These are phyloP conservation scores for Dryomyza anilis DNA, from an alignment of 2,888 invertebrate genomes.

Conservation along the genomic window DNA sequence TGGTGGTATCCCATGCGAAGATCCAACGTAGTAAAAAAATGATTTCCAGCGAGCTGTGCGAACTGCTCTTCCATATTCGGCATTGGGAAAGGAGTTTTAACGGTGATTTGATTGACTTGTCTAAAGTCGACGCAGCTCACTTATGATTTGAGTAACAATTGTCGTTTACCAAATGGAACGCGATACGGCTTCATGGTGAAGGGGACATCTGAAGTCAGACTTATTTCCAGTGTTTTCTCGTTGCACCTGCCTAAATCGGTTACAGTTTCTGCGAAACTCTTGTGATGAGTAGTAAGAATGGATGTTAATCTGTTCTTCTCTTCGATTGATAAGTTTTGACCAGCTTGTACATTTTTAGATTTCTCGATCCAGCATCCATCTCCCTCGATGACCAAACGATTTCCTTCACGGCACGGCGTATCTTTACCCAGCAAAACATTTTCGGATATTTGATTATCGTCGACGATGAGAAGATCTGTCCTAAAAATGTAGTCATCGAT, in stretches of 20 bases:
- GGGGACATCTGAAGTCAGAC: not conserved
- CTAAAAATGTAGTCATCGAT: conserved; percentile 25
- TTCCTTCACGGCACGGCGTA: conserved; percentile 22
- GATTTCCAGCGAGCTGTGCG: conserved; percentile 26
- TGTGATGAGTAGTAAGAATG: too few species aligned
- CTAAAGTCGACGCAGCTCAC: too few species aligned
- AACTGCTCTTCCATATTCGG: conserved; percentile 29
- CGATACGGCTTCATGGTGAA: conserved; percentile 8
- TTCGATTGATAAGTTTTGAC: too few species aligned
- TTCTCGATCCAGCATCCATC: not conserved
- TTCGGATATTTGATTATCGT: conserved; percentile 19
- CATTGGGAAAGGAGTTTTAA: conserved; percentile 26
- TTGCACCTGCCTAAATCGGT: too few species aligned
- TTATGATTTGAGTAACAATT: conserved; percentile 29
- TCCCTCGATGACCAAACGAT: conserved; percentile 29
- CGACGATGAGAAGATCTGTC: conserved; percentile 22
- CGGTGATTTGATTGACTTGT: conserved; percentile 25
- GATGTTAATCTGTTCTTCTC: too few species aligned
- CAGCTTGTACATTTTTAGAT: too few species aligned
- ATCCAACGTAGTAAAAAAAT: conserved; percentile 27
- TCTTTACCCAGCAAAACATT: conserved; percentile 26
- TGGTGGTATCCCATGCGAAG: conserved; percentile 32
- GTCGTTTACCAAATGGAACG: conserved; percentile 10
- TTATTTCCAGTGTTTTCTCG: too few species aligned
- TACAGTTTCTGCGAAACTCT: too few species aligned